Evolutionary conservation across 2,888 invertebrate species (phyloP).

Genomic region (Lucinisca nassula): DNA sequence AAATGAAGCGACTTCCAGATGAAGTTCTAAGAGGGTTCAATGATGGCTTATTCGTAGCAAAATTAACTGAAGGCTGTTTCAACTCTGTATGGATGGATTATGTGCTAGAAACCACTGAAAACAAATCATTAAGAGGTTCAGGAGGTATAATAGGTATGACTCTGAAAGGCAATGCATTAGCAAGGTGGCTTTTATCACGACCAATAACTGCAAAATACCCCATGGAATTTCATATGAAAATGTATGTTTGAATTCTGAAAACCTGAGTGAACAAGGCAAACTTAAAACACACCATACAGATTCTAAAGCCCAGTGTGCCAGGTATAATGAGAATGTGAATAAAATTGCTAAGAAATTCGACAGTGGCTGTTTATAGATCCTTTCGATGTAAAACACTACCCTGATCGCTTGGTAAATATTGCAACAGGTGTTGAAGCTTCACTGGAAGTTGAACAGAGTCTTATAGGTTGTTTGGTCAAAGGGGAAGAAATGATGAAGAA

Average conservation of each 20-base stretch:
- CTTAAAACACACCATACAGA: neutral
- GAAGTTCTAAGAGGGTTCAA: conserved; percentile 22
- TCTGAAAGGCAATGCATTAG: conserved; percentile 18
- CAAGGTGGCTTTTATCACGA: conserved; percentile 34
- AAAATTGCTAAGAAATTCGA: neutral
- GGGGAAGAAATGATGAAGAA: neutral
- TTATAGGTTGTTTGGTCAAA: neutral
- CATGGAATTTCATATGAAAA: neutral
- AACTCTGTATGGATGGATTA: conserved; percentile 43
- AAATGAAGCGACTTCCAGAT: conserved; percentile 28
- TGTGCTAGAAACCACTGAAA: conserved; percentile 29
- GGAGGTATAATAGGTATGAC: conserved; percentile 40
- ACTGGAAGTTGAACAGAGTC: neutral
- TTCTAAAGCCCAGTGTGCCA: neutral
- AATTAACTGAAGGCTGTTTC: conserved; percentile 27
- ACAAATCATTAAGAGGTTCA: conserved; percentile 25
- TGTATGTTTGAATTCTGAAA: neutral
- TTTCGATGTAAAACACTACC: neutral
- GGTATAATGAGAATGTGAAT: neutral
- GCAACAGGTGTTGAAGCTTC: neutral
- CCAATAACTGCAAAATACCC: conserved; percentile 27
- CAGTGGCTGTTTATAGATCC: neutral
- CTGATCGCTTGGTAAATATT: neutral
- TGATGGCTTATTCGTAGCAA: conserved; percentile 15
- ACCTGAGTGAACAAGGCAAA: neutral